Base-by-base conservation (phyloP, 2,888 invertebrate species). In the Drosophila pegasa region DNA sequence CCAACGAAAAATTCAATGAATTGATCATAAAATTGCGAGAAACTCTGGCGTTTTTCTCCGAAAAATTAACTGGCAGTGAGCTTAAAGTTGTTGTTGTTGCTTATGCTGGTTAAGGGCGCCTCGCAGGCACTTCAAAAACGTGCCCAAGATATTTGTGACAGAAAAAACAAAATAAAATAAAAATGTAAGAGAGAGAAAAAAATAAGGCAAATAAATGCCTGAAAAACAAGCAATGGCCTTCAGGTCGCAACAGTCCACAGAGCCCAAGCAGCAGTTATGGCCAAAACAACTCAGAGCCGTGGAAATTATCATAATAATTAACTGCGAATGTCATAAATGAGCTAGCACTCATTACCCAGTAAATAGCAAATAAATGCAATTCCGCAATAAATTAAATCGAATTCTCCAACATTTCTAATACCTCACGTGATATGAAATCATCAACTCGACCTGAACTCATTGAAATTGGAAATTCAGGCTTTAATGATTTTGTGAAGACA, bases 11-110 rank as follows among this genome's bases (percentile, higher is more conserved):
- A 89, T 90, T 89, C 90, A 85, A 77, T 88, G 89, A 90, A 90
- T 90, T 90, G 88, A 87, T 86, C 88, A 87, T 84, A 85, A 89
- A 90, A 90, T 90, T 89, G 90, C 90, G 88, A 90, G 90, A 90
- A 90, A 90, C 87, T 80, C 74, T 78, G 80, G 72, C 80, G 78
- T 85, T 89, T 89, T 90, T 90, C 90, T 82, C 70, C 73, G 90
- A 90, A 90, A 83, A 89, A 81, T 87, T 82, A 87, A 85, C 88
- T 80, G 67, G 65, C 71, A 45, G 61, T 65, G 51, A 61, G 54
- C 51, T 61, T 51, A 41, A 41, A 25, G 54, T 41, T 59, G 59
- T 48, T 61, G 54, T 45, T 65, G 62, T 45, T 51, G 69, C 29
- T 51, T 27, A 56, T 59, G 25, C 25, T 62, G 25, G 60, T 60